phyloP scores from a whole-genome alignment of 2,888 invertebrate genomes.

The Platycheirus albimanus region DNA sequence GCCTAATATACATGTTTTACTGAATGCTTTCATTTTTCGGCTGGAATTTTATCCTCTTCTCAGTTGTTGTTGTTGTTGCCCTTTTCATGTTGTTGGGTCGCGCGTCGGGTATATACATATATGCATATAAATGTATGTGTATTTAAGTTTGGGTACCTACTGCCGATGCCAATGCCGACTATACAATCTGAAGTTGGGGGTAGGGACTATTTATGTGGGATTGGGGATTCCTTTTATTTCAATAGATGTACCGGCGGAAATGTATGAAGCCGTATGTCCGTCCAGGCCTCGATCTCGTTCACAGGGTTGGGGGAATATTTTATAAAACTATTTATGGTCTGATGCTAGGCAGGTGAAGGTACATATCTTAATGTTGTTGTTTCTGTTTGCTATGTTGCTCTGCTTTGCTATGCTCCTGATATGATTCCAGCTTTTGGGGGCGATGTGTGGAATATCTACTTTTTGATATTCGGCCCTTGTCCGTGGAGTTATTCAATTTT shows the following conservation, averaged over 20 bases:
- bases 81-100: slow-evolving; percentile 39
- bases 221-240: slow-evolving; percentile 66
- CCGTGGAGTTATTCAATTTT: slow-evolving; percentile 36
- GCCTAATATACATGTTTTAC: slow-evolving; percentile 71
- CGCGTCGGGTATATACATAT: slow-evolving; percentile 22
- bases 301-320: slow-evolving; percentile 53
- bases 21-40: slow-evolving; percentile 66
- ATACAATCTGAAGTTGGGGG: slow-evolving; percentile 17
- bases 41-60: slow-evolving; percentile 44
- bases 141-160: neutral
- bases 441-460: neutral
- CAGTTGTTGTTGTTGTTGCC: slow-evolving; percentile 7
- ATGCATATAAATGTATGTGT: neutral
- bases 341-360: slow-evolving; percentile 64
- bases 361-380: slow-evolving; percentile 41
- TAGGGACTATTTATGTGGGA: slow-evolving; percentile 61
- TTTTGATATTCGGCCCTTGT: slow-evolving; percentile 26
- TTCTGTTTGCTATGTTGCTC: slow-evolving; percentile 21
- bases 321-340: slow-evolving; percentile 67
- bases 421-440: neutral
- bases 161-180: slow-evolving; percentile 13
- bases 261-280: slow-evolving; percentile 19
- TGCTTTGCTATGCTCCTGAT: neutral
- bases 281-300: too few relatives aligned
- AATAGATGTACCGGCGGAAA: slow-evolving; percentile 48